Percentiles rank a stretch among this genome's conserved stretches.
Evolutionary conservation across 2,888 invertebrate species (phyloP).

Genomic region (Eristalis arbustorum): DNA sequence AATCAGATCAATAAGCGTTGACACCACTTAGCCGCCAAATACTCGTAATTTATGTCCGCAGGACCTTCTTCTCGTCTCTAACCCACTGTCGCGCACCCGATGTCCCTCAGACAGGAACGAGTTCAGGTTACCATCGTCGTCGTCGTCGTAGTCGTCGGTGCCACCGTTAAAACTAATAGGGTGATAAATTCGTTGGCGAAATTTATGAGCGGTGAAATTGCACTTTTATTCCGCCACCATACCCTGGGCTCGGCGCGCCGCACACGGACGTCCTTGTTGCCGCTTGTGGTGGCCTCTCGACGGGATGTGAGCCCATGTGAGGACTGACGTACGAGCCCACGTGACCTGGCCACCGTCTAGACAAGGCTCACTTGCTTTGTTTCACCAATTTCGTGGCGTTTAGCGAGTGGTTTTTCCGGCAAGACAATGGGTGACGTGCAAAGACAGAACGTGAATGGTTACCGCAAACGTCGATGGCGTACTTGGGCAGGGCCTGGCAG

Average conservation of each 20-base stretch:
- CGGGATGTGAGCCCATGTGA: slow-evolving; percentile 19
- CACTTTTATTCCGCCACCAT: slow-evolving; percentile 58
- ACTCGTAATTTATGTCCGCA: slow-evolving; percentile 35
- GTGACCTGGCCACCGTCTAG: slow-evolving; percentile 53
- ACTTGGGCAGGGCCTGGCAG: slow-evolving; percentile 17
- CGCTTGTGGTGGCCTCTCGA: slow-evolving; percentile 11
- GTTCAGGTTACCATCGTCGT: slow-evolving; percentile 47
- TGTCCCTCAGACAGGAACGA: slow-evolving; percentile 35
- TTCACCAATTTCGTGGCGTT: slow-evolving; percentile 44
- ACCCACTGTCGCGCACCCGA: slow-evolving; percentile 28
- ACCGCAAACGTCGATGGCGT: slow-evolving; percentile 54
- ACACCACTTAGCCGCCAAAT: slow-evolving; percentile 49
- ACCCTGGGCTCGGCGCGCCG: neutral
- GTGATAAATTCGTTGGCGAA: slow-evolving; percentile 65
- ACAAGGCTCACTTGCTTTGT: slow-evolving; percentile 42
- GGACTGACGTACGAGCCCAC: slow-evolving; percentile 34
- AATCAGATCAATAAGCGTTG: slow-evolving; percentile 50
- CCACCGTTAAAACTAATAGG: slow-evolving; percentile 70
- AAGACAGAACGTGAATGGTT: slow-evolving; percentile 58
- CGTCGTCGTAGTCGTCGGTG: slow-evolving; percentile 43
- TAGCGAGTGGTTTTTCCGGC: neutral
- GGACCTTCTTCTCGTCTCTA: slow-evolving; percentile 9
- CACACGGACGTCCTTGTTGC: neutral
- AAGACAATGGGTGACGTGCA: slow-evolving; percentile 5
- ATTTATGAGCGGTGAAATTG: slow-evolving; percentile 70